Base-by-base conservation (phyloP, 1,140 invertebrate species). In the Dufourea novaeangliae region DNA sequence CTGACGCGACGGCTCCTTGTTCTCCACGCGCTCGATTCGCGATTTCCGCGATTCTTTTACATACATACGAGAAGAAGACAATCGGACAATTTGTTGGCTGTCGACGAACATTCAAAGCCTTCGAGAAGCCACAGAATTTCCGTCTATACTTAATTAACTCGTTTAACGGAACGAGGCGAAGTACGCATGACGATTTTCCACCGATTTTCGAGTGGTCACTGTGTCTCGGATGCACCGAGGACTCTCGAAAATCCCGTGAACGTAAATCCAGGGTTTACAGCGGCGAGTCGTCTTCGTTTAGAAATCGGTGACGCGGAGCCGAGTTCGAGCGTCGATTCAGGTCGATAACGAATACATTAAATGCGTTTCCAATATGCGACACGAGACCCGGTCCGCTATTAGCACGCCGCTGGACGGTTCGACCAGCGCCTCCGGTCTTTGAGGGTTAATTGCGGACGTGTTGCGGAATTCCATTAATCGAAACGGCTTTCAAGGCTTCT, bases 401-500 rank as follows among this genome's bases (percentile, higher is more conserved):
- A 86, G 76, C 83, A 64, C 83, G 76, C 70, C 54, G 76, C 56
- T 69, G 79, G 82, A 82, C 72, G 74, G 73, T 85, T 85, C 79
- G 78, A 79, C 44, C 71, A 73, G 63, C 79, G 75, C 84, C 79
- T 85, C 75, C 75, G 84, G 83, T 86, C 84, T 86, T 86, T 86
- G 84, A 86, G 84, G 80, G 84, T 86, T 82, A 86, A 86, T 86
- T 85, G 84, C 84, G 84, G 83, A 61, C 84, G 80, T 80, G 83
- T 85, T 86, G 84, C 84, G 84, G 84, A 85, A 86, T 86, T 86
- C 73, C 80, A 85, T 86, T 86, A 86, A 85, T 86, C 83, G 84
- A 82, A 85, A 85, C 83, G 72, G 82, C 76, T 86, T 82, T 85
- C 84, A 77, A 79, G 76, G 84, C 79, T 86, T 67, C 69, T 77